phyloP scores from a whole-genome alignment of 2,113 vertebrate genomes.

The Thunnus maccoyii region DNA sequence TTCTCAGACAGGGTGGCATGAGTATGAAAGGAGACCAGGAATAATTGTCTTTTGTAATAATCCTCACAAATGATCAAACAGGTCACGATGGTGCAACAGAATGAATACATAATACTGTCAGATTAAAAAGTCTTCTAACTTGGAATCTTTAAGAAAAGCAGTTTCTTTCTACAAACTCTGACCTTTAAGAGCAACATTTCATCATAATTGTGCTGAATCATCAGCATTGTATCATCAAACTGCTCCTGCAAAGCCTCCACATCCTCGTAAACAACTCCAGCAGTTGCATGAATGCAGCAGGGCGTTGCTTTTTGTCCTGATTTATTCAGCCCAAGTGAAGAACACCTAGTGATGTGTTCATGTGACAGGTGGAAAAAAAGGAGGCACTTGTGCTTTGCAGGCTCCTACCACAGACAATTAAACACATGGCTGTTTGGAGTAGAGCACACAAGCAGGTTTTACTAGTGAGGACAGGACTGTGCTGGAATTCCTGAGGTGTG shows the following conservation, averaged over 20 bases:
- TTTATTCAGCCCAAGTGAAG: background rate
- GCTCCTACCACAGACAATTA: constrained; percentile 56
- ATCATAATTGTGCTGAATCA: constrained; percentile 36
- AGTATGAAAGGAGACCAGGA: background rate
- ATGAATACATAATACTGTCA: too few relatives aligned
- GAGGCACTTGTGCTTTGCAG: constrained; percentile 28
- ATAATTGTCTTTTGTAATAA: background rate
- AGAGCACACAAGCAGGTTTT: constrained; percentile 73
- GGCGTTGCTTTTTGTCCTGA: background rate
- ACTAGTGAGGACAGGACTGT: constrained; percentile 78
- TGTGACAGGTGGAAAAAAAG: constrained; percentile 41
- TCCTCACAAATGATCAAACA: constrained; percentile 19
- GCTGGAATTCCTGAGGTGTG: constrained; percentile 81
- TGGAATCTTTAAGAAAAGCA: too few relatives aligned
- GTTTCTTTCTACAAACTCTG: background rate
- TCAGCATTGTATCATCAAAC: constrained; percentile 23
- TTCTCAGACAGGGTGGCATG: constrained; percentile 33
- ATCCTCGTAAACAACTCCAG: constrained; percentile 23
- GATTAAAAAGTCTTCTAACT: too few relatives aligned
- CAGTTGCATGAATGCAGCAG: constrained; percentile 10
- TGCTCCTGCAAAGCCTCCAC: background rate
- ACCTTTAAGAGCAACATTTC: constrained; percentile 21
- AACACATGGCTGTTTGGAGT: constrained; percentile 64
- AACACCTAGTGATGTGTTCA: constrained; percentile 11
- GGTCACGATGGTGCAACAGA: too few relatives aligned